These are phyloP conservation scores for Peucedramus taeniatus DNA, from an alignment of 2,113 vertebrate genomes.

Conservation along the genomic window DNA sequence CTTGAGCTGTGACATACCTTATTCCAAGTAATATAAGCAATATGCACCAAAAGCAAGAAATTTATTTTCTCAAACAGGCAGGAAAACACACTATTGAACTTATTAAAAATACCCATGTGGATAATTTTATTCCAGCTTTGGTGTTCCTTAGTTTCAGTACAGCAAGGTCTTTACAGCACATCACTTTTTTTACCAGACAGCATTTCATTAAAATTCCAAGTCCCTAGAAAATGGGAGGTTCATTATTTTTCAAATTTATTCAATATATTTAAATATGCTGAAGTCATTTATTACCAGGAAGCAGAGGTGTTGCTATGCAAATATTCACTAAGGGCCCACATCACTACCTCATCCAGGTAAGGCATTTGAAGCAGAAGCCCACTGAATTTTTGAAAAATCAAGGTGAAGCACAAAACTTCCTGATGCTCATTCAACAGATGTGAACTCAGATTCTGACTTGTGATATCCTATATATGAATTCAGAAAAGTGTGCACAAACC, in stretches of 20 bases:
- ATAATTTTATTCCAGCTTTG: background rate
- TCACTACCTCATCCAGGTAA: background rate
- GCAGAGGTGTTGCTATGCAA: background rate
- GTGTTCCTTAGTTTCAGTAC: background rate
- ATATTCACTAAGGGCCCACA: background rate
- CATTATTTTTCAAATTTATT: background rate
- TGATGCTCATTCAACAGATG: background rate
- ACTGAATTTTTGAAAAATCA: background rate
- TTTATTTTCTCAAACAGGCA: slow-evolving; percentile 7
- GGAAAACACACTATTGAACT: background rate
- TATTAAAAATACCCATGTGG: slow-evolving; percentile 40
- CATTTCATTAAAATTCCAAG: background rate
- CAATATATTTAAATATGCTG: background rate
- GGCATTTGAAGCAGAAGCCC: background rate
- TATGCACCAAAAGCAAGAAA: background rate
- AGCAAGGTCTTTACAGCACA: background rate
- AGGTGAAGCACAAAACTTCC: background rate
- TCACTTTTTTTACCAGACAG: background rate
- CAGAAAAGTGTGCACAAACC: background rate
- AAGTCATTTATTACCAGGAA: background rate
- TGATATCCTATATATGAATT: background rate
- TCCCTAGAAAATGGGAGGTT: background rate
- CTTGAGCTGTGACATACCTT: background rate
- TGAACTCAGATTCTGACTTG: background rate
- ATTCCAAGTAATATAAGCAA: slow-evolving; percentile 1